These are phyloP conservation scores for Trissolcus brochymenae DNA, from an alignment of 2,888 invertebrate genomes.

Conservation along the genomic window DNA sequence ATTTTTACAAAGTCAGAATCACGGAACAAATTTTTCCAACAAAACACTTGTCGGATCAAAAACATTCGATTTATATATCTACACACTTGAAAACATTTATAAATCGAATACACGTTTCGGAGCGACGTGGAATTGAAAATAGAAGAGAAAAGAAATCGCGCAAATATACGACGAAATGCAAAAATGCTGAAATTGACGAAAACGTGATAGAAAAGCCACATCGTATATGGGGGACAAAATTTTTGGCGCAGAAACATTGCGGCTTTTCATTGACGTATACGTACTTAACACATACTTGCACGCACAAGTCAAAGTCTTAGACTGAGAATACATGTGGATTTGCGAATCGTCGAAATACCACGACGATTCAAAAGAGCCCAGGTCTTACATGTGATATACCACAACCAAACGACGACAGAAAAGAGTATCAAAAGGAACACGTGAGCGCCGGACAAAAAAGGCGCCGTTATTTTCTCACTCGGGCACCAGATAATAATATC, in stretches of 20 bases:
- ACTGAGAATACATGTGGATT: constrained; percentile 27
- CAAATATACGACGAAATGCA: not conserved
- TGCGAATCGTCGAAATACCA: constrained; percentile 42
- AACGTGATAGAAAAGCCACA: constrained; percentile 23
- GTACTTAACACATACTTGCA: constrained; percentile 17
- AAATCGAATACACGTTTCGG: not conserved
- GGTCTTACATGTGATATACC: constrained; percentile 21
- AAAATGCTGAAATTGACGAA: constrained; percentile 16
- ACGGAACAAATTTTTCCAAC: no score
- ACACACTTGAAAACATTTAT: not conserved
- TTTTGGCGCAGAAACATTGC: constrained; percentile 36
- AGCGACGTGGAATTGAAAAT: constrained; percentile 3
- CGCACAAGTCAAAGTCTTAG: constrained; percentile 41
- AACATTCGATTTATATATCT: no score
- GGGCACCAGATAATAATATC: no score
- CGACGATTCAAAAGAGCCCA: constrained; percentile 29
- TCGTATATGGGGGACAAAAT: constrained; percentile 4
- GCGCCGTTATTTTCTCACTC: constrained; percentile 10
- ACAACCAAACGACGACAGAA: constrained; percentile 10
- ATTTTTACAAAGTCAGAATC: not conserved
- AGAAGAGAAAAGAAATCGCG: not conserved
- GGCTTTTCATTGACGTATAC: constrained; percentile 34
- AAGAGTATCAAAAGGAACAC: constrained; percentile 37
- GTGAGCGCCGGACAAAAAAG: constrained; percentile 15
- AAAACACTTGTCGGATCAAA: no score